Percentiles rank a stretch among this genome's conserved stretches.
Conservation (phyloP, 2,113 vertebrate genomes). For the mouse (Mus musculus) region GRCm39 chr5:121641001-121641500, state of each 20-base stretch:
- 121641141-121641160: not conserved
- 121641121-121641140: not conserved
- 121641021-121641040: not conserved
- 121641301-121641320: not conserved
- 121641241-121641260: not conserved
- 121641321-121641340: not conserved
- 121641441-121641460: not conserved
- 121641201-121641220: not conserved
- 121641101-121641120: not conserved
- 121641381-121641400: not conserved
- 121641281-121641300: not conserved
- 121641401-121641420: not conserved
- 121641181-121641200: not conserved
- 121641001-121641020: not conserved
- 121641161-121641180: not conserved
- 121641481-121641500: not conserved
- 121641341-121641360: constrained; percentile 12
- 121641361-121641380: not conserved
- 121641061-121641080: constrained; percentile 8
- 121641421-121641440: not conserved
- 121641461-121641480: not conserved
- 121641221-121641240: not conserved
- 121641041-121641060: not conserved
- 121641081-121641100: not conserved
- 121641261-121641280: not conserved